Evolutionary conservation across 1,140 invertebrate species (phyloP).

Genomic region (Aradophagus sp.): DNA sequence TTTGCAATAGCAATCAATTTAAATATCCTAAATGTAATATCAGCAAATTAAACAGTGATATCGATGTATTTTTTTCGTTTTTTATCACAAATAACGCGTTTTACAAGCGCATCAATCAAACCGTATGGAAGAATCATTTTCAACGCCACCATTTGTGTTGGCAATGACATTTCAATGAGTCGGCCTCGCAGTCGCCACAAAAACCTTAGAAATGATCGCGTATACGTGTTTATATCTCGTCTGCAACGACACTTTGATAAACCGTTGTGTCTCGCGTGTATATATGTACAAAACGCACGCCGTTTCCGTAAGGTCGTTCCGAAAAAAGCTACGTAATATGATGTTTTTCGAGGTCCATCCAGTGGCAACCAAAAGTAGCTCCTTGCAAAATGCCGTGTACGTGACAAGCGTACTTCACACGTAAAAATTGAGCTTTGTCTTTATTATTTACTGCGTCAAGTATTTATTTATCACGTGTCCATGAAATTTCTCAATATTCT

Average conservation of each 20-base stretch:
- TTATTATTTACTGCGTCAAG: too few species aligned
- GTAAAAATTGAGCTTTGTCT: too few species aligned
- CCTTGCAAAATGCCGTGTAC: constrained; percentile 34
- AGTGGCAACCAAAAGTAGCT: constrained; percentile 31
- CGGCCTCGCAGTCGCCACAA: constrained; percentile 7
- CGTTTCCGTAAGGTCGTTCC: constrained; percentile 35
- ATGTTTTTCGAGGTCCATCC: constrained; percentile 37
- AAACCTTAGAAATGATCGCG: constrained; percentile 23
- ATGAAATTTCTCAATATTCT: too few species aligned
- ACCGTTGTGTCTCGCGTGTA: constrained; percentile 19
- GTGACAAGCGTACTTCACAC: constrained; percentile 39
- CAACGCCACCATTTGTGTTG: constrained; percentile 12
- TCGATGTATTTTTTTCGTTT: too few species aligned
- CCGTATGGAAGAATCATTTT: constrained; percentile 36
- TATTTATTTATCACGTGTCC: too few species aligned
- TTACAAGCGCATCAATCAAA: constrained; percentile 38
- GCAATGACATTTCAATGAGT: constrained; percentile 36
- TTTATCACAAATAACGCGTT: constrained; percentile 8
- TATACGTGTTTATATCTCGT: constrained; percentile 44
- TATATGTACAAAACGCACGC: constrained; percentile 10
- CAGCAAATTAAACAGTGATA: constrained; percentile 20
- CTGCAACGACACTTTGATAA: constrained; percentile 40
- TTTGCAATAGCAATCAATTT: too few species aligned
- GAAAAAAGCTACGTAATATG: constrained; percentile 41
- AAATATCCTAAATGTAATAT: too few species aligned